phyloP scores from a whole-genome alignment of 1,140 invertebrate species.

The Rhyacophila brunnea region DNA sequence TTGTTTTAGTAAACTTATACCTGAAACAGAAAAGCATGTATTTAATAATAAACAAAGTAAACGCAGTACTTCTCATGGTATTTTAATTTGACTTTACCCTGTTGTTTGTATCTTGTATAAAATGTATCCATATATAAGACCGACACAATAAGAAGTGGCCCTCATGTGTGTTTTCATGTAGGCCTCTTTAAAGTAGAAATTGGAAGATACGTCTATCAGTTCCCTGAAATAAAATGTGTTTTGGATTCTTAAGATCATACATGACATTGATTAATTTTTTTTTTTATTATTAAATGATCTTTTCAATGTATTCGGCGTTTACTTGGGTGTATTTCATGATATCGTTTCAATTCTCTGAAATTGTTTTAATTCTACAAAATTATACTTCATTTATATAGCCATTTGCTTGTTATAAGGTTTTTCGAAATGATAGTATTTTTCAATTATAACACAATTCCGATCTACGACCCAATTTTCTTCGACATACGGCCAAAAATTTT shows the following conservation, averaged over 20 bases:
- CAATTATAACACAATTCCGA: too few species aligned
- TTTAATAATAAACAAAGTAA: slow-evolving; percentile 19
- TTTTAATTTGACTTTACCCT: slow-evolving; percentile 47
- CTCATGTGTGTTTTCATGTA: slow-evolving; percentile 73
- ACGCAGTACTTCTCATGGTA: background rate
- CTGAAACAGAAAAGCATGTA: slow-evolving; percentile 50
- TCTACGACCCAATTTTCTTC: too few species aligned
- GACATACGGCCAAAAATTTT: too few species aligned
- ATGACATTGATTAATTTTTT: background rate
- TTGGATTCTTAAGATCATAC: background rate
- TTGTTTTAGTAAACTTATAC: slow-evolving; percentile 45
- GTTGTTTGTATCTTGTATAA: slow-evolving; percentile 60
- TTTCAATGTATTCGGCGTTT: too few species aligned
- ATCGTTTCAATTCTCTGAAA: too few species aligned
- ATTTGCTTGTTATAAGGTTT: too few species aligned
- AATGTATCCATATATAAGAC: slow-evolving; percentile 63
- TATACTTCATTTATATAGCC: too few species aligned
- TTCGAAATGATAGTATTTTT: too few species aligned
- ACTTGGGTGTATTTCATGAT: too few species aligned
- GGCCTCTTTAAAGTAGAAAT: slow-evolving; percentile 61
- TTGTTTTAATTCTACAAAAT: too few species aligned
- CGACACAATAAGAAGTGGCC: slow-evolving; percentile 64
- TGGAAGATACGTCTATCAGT: slow-evolving; percentile 59
- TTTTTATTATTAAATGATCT: too few species aligned
- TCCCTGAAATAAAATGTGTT: slow-evolving; percentile 53